Evolutionary conservation across 2,888 invertebrate species (phyloP), one percentile per base, ranked within the genome.

Genomic region (Oscheius sp.): DNA sequence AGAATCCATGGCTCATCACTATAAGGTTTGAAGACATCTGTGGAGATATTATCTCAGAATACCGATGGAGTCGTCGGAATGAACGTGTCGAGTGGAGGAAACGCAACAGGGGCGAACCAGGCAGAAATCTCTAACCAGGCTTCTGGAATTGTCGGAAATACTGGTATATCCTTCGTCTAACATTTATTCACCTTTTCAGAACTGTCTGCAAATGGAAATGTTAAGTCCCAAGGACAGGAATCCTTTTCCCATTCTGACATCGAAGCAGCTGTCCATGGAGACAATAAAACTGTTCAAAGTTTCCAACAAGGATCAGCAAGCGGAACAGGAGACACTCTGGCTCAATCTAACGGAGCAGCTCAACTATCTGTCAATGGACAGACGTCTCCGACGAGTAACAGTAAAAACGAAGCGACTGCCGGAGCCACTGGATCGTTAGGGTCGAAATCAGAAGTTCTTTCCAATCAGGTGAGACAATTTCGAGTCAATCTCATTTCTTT

Each of bases 71-170:
- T 51, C 2, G 44, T 80, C 12, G 81, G 78, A 1, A 78, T 78
- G 72, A 81, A 81, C 50, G 77, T 78, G 17, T 71, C 78, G 1
- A 68, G 80, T 22, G 68, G 63, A 28, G 81, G 81, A 12, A 78
- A 75, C 64, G 67, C 81, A 0, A 77, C 73, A 24, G 80, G 80
- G 47, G 69, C 62, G 26, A 72, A 65, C 20, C 62, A 57, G 8
- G 59, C 78, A 0, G 50, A 51, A 0, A 68, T 78, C 24, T 47
- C 50, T 5, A 78, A 74, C 24, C 51, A 63, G 0, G 76, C 65
- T 8, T 50, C 50, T 2, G 78, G 78, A 68, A 54, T 54, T 38
- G 75, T 78, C 26, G 75, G 76, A 32, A 62, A 70, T 24, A 67
- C 64, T 9, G 41, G 78, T 78, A 28, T 38, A 8, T n/a, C 12